Base-by-base conservation (phyloP, 2,797 vertebrate genomes). In the Siniperca obscura region DNA sequence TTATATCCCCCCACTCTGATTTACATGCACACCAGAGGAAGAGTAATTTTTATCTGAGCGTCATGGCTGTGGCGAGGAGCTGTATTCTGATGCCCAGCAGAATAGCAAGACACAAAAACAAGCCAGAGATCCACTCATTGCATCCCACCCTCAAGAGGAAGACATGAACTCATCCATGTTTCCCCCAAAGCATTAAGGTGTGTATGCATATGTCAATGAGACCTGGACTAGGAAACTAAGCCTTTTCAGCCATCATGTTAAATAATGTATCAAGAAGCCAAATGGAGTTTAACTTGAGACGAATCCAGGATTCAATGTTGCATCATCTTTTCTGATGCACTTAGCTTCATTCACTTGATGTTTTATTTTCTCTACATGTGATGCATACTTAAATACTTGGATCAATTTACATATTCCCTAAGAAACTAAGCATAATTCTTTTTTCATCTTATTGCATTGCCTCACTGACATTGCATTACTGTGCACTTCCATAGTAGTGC, bases 191-290 rank as follows among this genome's bases (percentile, higher is more conserved):
- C 92, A 91, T 92, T 83, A 89, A 92, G 89, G 78, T 85, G 84
- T 87, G 89, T 81, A 86, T 87, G 86, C 89, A 90, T 90, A 89
- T 90, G 89, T 93, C 91, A 90, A 83, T 84, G 87, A 92, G 85
- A 90, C 74, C 82, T 84, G 86, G 76, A 85, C 85, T 40, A 25
- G 46, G 77, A 87, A 92, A 81, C 79, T 81, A 88, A 44, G 74
- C 71, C 81, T 88, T 93, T 93, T 89, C 90, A 90, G 83, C 87
- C 88, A 66, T 78, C n/a, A 44, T 70, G 74, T 84, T 95, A 87
- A 96, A 95, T 95, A 94, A 96, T 95, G 91, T 80, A 96, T 94
- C 84, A 87, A 74, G 86, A 56, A 87, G 75, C 82, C 64, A 81
- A 92, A 87, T 70, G 62, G 66, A 90, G 85, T 92, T 89, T 92